Evolutionary conservation across 2,888 invertebrate genomes (phyloP).

Genomic region (Limnephilus auricula): DNA sequence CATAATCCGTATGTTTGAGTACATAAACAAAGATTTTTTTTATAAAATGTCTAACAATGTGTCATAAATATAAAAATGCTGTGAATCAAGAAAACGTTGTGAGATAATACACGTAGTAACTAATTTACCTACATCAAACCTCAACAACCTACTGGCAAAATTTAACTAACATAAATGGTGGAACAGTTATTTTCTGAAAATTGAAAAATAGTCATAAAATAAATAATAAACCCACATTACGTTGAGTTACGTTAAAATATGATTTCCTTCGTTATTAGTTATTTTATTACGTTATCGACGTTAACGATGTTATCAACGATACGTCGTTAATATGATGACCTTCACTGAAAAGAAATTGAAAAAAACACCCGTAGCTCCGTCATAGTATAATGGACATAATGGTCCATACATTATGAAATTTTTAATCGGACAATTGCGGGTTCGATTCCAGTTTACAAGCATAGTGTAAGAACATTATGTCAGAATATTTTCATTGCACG

Average conservation of each 20-base stretch:
- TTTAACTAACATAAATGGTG: background rate
- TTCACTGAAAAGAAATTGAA: background rate
- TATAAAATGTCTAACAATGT: too few species aligned
- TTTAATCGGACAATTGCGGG: background rate
- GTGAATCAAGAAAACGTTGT: background rate
- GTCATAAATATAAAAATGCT: too few species aligned
- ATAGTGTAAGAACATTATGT: background rate
- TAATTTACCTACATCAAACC: too few species aligned
- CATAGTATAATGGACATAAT: background rate
- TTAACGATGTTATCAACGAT: too few species aligned
- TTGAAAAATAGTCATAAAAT: background rate
- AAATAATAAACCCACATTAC: background rate
- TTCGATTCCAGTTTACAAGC: background rate
- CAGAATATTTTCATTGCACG: background rate
- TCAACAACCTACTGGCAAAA: background rate
- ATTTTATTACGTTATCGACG: too few species aligned
- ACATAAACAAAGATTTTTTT: too few species aligned
- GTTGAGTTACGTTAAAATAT: background rate
- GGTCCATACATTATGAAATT: background rate
- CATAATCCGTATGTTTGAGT: too few species aligned
- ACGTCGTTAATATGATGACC: background rate
- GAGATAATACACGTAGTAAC: too few species aligned
- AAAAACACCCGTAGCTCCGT: background rate
- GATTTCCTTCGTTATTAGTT: background rate
- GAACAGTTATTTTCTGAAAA: background rate